These are phyloP conservation scores for Platysteira castanea DNA, from an alignment of 2,113 vertebrate genomes.

Conservation along the genomic window DNA sequence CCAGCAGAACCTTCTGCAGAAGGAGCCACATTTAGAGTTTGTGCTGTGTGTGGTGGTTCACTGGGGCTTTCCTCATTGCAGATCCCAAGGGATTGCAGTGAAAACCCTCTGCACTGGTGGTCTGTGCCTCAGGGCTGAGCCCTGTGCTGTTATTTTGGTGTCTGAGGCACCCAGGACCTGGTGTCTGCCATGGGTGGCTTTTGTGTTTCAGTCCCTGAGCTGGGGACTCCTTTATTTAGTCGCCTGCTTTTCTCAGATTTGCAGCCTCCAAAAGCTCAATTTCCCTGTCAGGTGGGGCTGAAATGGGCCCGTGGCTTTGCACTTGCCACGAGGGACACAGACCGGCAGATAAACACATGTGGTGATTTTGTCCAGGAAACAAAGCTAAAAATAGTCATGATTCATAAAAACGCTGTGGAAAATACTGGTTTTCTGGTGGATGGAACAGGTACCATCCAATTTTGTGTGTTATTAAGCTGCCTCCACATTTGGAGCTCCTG, in stretches of 20 bases:
- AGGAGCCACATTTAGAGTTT: not conserved
- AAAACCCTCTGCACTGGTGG: accelerated
- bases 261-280: not conserved
- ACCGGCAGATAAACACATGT: not conserved
- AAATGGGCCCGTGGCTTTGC: not conserved
- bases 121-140: not conserved
- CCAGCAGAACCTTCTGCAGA: not conserved
- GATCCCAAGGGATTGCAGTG: not conserved
- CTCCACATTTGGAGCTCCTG: not conserved
- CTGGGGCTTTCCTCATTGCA: not conserved
- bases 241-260: not conserved
- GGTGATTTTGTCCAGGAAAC: constrained; percentile 16
- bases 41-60: not conserved
- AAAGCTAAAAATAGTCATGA: constrained; percentile 7
- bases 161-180: not conserved
- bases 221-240: not conserved
- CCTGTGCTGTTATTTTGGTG: not conserved
- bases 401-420: not conserved
- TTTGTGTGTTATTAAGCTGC: not conserved
- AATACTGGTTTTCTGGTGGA: not conserved
- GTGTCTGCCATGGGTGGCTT: not conserved
- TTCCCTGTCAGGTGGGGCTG: not conserved
- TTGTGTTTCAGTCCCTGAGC: not conserved
- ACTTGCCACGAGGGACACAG: not conserved
- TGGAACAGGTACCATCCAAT: constrained; percentile 13